Evolutionary conservation across 2,888 invertebrate species (phyloP).

Genomic region (Bhutanitis thaidina): DNA sequence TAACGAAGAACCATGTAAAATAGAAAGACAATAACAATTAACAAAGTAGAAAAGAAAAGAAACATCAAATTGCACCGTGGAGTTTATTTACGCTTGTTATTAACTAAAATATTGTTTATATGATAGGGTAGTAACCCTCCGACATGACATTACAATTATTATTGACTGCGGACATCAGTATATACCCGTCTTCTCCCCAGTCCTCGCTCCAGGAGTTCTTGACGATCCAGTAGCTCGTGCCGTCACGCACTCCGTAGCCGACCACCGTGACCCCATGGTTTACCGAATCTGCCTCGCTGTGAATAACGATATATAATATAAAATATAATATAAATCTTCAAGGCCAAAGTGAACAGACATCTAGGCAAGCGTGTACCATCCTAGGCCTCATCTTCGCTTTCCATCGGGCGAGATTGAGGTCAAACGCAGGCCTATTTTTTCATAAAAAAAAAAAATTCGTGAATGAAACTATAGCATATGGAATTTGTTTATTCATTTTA

Average conservation of each 20-base stretch:
- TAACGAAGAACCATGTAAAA: too few species aligned
- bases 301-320: constrained; percentile 1
- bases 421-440: too few species aligned
- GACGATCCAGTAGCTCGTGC: constrained; percentile 46
- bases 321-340: too few species aligned
- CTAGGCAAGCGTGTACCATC: too few species aligned
- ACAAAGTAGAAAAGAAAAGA: not conserved
- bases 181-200: constrained; percentile 50
- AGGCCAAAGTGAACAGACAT: too few species aligned
- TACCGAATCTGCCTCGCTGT: not conserved
- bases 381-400: too few species aligned
- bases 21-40: too few species aligned
- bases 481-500: too few species aligned
- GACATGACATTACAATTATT: constrained; percentile 41
- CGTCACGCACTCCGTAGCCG: constrained; percentile 44
- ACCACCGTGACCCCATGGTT: constrained; percentile 46
- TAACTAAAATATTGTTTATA: constrained; percentile 11
- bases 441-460: too few species aligned
- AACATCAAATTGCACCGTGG: constrained; percentile 19
- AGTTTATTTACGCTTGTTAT: constrained; percentile 15
- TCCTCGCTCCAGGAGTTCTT: constrained; percentile 51
- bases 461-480: too few species aligned
- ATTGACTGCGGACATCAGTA: constrained; percentile 33
- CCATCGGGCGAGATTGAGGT: too few species aligned
- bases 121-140: constrained; percentile 30